A percentile compares a stretch with the other conserved stretches of the same genome.
Conservation (phyloP, 2,888 invertebrate species). For the Polyommatus iphigenia region DNA sequence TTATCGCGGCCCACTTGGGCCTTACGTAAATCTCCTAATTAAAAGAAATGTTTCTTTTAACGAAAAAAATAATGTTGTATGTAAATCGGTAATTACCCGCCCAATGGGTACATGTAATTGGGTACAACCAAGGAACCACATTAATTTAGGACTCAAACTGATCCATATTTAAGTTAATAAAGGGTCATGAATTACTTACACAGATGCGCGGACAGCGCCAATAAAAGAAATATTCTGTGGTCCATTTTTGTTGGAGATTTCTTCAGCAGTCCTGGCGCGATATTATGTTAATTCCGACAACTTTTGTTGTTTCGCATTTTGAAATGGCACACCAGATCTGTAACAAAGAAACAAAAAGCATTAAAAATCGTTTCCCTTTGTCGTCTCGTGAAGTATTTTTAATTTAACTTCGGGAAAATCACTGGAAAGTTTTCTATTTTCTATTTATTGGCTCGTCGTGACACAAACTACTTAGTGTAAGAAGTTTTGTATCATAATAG, state of each 20-base stretch:
- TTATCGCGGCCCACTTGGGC: no score
- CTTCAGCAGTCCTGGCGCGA: conserved; percentile 36
- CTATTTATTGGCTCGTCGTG: conserved; percentile 1
- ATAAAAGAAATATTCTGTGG: conserved; percentile 53
- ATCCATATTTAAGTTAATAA: background rate
- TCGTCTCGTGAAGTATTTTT: conserved; percentile 3
- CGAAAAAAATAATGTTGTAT: no score
- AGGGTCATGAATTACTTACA: conserved; percentile 55
- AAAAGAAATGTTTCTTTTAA: no score
- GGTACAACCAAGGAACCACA: background rate
- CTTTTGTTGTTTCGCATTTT: conserved; percentile 50
- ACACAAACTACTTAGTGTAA: background rate
- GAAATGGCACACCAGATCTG: conserved; percentile 43
- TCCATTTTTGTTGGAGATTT: conserved; percentile 50
- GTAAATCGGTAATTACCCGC: no score
- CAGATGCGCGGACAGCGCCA: conserved; percentile 61
- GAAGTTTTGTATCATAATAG: no score
- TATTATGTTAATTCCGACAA: conserved; percentile 47
- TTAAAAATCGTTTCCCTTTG: conserved; percentile 12
- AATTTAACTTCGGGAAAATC: conserved; percentile 11
- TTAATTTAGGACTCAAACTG: background rate
- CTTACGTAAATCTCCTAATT: no score
- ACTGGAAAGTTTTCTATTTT: background rate
- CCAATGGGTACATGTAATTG: background rate
- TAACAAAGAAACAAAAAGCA: conserved; percentile 40